Base-by-base conservation (phyloP, 1,140 invertebrate genomes). In the Solen grandis region DNA sequence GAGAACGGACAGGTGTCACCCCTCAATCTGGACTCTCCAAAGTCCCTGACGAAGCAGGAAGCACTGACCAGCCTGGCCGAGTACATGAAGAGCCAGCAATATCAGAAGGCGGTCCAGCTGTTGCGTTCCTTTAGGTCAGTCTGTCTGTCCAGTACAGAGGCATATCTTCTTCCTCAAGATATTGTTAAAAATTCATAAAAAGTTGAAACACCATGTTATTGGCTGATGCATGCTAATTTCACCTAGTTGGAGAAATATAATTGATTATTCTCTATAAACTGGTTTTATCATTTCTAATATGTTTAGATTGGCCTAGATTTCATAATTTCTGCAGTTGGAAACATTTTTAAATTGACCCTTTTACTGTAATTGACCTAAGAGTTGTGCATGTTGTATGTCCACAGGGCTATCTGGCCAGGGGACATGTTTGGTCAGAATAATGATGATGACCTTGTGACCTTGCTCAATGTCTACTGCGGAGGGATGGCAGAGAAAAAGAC, bases 381-480 rank as follows among this genome's bases (percentile, higher is more conserved):
- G n/a, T n/a, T n/a, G n/a, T n/a, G n/a, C n/a, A n/a, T n/a, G n/a
- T n/a, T n/a, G n/a, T n/a, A n/a, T n/a, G n/a, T n/a, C n/a, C n/a
- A n/a, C n/a, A 94, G 93, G 60, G 93, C 93, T 13, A 92, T 94
- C 55, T 95, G 95, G 93, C 93, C 93, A 0, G 93, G 92, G 72
- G 95, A 95, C 57, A 86, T 93, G 74, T 94, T 93, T 84, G 93
- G 93, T 16, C 89, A 94, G 68, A 85, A 83, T 13, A 81, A 85
- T 33, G 91, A 92, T 59, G 92, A 96, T 89, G 94, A 95, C 79
- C 93, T 96, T 13, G 93, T 94, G n/a, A 94, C 94, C 13, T 93
- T 95, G 66, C 92, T 96, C 52, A 95, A 94, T 91, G 94, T 96
- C 81, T 96, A 95, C 88, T 96, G 95, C 86, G 94, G 93, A 84